These are phyloP conservation scores for Masticophis lateralis DNA, from an alignment of 2,797 vertebrate genomes.

Conservation along the genomic window DNA sequence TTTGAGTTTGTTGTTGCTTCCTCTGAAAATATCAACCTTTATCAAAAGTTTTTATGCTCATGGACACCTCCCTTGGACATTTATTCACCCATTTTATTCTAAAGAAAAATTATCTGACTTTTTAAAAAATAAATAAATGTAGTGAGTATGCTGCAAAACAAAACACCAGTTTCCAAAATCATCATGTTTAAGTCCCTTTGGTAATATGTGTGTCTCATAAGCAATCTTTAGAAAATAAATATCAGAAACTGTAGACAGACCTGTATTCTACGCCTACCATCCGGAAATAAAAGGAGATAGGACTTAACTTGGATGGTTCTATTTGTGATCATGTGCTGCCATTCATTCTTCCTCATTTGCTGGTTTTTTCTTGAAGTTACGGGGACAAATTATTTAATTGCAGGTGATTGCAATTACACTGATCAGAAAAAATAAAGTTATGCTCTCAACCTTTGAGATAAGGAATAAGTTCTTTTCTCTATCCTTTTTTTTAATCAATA, in stretches of 20 bases:
- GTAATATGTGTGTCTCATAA: background rate
- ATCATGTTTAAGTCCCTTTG: background rate
- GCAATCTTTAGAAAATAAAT: background rate
- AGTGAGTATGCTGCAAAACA: background rate
- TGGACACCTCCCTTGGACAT: background rate
- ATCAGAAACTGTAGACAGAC: background rate
- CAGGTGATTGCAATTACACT: background rate
- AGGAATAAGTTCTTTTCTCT: background rate
- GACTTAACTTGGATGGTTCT: background rate
- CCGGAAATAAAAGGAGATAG: background rate
- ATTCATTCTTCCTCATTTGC: background rate
- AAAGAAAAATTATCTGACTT: background rate
- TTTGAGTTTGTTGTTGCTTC: background rate
- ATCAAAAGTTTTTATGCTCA: background rate
- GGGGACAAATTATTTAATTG: background rate
- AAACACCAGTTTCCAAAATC: background rate
- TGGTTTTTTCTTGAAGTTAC: background rate
- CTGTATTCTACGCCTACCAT: background rate
- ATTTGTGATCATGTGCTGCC: background rate
- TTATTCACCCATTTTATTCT: background rate
- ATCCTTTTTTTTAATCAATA: background rate
- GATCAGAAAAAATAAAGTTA: background rate
- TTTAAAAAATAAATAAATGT: background rate
- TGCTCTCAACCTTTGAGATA: background rate
- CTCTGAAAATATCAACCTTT: background rate